These are phyloP conservation scores for Nasonovia ribisnigri DNA, from an alignment of 2,888 invertebrate genomes.

Conservation along the genomic window DNA sequence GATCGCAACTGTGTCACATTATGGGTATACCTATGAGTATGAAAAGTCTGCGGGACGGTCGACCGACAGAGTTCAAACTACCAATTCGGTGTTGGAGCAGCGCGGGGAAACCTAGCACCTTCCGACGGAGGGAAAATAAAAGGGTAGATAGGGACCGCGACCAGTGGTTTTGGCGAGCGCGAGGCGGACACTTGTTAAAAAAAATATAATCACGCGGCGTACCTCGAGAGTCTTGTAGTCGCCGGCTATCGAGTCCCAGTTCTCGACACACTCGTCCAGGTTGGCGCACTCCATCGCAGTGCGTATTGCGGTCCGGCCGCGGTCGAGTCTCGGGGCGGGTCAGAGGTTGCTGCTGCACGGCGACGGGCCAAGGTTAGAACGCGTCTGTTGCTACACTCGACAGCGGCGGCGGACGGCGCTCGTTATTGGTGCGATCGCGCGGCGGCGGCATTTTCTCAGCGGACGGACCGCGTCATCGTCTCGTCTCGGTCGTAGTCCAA, in stretches of 20 bases:
- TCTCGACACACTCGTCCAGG: slow-evolving; percentile 74
- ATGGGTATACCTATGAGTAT: neutral
- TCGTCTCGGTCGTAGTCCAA: neutral
- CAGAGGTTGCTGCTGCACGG: slow-evolving; percentile 32
- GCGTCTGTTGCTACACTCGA: neutral
- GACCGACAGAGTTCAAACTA: neutral
- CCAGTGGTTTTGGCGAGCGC: neutral
- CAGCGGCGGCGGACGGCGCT: neutral
- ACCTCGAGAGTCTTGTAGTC: slow-evolving; percentile 89
- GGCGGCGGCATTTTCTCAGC: neutral
- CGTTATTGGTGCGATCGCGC: neutral
- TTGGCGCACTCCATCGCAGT: slow-evolving; percentile 67
- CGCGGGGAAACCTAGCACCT: neutral
- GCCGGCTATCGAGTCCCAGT: slow-evolving; percentile 83
- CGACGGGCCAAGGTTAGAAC: slow-evolving; percentile 59
- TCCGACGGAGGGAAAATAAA: neutral
- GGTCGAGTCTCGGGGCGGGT: neutral
- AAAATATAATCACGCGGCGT: slow-evolving; percentile 68
- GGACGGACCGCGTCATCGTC: slow-evolving; percentile 28
- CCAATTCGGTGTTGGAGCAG: neutral
- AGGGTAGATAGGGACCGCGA: too few relatives aligned
- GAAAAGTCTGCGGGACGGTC: neutral
- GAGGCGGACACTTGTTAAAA: neutral
- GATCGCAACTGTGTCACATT: neutral
- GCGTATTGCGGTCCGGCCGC: neutral